Evolutionary conservation across 2,888 invertebrate species (phyloP).

Genomic region (Oscheius myriophilus): DNA sequence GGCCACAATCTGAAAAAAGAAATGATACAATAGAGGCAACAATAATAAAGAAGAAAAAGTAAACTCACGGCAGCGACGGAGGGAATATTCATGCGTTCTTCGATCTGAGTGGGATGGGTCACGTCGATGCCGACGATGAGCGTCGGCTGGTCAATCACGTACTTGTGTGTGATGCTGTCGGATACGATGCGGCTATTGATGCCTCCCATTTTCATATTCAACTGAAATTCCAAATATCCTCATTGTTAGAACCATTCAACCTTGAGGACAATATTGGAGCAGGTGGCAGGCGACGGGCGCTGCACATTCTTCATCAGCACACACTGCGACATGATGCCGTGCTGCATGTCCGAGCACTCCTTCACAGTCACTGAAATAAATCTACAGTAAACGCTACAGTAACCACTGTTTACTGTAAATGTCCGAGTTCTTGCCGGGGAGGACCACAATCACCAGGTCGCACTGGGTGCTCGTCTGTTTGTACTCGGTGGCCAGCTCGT

Average conservation of each 20-base stretch:
- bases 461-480: slow-evolving; percentile 49
- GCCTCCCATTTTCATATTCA: slow-evolving; percentile 81
- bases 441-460: slow-evolving; percentile 63
- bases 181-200: slow-evolving; percentile 77
- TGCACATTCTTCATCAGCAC: slow-evolving; percentile 69
- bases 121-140: slow-evolving; percentile 89
- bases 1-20: slow-evolving; percentile 65
- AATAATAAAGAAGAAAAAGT: neutral
- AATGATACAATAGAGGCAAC: no score
- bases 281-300: slow-evolving; percentile 74
- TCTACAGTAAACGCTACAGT: no score
- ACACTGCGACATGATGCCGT: slow-evolving; percentile 71
- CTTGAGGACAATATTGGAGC: slow-evolving; percentile 74
- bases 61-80: slow-evolving; percentile 76
- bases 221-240: neutral
- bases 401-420: slow-evolving; percentile 45
- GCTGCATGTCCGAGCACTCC: slow-evolving; percentile 24
- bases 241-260: neutral
- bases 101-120: slow-evolving; percentile 87
- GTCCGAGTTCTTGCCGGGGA: slow-evolving; percentile 63
- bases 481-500: slow-evolving; percentile 57
- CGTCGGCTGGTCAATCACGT: slow-evolving; percentile 73
- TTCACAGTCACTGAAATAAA: slow-evolving; percentile 21
- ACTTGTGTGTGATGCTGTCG: slow-evolving; percentile 59
- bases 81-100: slow-evolving; percentile 74